phyloP scores from a whole-genome alignment of 2,113 vertebrate genomes.

The Bos taurus region ARS-UCD2.0 NC_037339.1:1800001-1800500 shows the following conservation, averaged over 20 bases:
- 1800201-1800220: background rate
- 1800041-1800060: background rate
- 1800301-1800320: background rate
- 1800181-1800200: background rate
- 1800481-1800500: background rate
- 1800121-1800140: background rate
- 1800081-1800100: background rate
- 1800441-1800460: background rate
- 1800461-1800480: background rate
- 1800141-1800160: background rate
- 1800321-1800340: background rate
- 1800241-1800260: background rate
- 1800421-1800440: background rate
- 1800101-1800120: background rate
- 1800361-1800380: background rate
- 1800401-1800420: background rate
- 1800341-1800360: background rate
- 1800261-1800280: background rate
- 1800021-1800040: background rate
- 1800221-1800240: background rate
- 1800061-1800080: background rate
- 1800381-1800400: background rate
- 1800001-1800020: constrained; percentile 26
- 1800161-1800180: background rate
- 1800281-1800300: background rate